These are phyloP conservation scores for Dasysyrphus tricinctus DNA, from an alignment of 2,888 invertebrate species.

Conservation along the genomic window DNA sequence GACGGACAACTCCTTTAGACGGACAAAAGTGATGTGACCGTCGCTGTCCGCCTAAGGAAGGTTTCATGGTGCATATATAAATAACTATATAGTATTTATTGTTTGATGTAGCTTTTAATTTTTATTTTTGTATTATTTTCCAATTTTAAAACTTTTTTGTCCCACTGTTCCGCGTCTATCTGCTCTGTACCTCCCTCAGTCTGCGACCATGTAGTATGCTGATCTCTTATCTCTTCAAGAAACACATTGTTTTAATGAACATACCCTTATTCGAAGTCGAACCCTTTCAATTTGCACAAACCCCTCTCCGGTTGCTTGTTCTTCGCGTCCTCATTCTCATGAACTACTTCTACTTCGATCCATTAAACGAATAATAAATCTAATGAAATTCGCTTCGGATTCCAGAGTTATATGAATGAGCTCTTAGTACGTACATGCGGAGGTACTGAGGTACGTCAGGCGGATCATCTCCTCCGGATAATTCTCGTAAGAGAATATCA, in stretches of 20 bases:
- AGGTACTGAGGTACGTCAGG: constrained; percentile 38
- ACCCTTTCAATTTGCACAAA: constrained; percentile 42
- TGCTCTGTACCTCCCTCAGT: neutral
- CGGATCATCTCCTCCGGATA: constrained; percentile 50
- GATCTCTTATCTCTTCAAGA: constrained; percentile 60
- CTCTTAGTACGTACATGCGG: constrained; percentile 45
- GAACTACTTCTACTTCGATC: constrained; percentile 65
- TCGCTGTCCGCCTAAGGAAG: too few species aligned
- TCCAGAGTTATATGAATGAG: constrained; percentile 64
- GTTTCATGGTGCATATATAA: too few species aligned
- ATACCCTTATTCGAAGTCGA: constrained; percentile 36
- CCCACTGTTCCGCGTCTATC: neutral
- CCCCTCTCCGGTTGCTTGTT: constrained; percentile 32
- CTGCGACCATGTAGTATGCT: constrained; percentile 9
- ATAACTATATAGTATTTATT: too few species aligned
- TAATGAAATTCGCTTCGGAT: constrained; percentile 62
- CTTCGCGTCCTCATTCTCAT: constrained; percentile 19
- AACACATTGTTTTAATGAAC: constrained; percentile 72
- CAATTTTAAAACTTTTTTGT: neutral
- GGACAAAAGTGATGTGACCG: too few species aligned
- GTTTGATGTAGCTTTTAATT: too few species aligned
- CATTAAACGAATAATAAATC: constrained; percentile 74
- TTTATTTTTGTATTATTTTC: too few species aligned
- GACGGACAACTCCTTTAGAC: too few species aligned
- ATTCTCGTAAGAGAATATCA: constrained; percentile 77